phyloP scores from a whole-genome alignment of 2,888 invertebrate genomes.

The Conops quadrifasciatus region DNA sequence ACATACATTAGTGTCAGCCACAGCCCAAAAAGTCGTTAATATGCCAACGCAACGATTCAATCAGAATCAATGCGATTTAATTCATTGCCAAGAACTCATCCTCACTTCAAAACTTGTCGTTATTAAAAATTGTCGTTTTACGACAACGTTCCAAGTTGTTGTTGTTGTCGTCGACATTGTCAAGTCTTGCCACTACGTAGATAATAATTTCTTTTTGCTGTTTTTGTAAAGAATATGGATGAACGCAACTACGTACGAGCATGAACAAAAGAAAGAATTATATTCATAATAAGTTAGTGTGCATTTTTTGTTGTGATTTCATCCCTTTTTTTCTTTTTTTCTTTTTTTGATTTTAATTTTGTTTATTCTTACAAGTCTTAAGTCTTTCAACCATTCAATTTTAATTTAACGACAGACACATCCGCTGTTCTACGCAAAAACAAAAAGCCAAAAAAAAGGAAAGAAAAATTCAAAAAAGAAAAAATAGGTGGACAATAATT shows the following conservation, averaged over 20 bases:
- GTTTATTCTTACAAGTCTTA: neutral
- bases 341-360: neutral
- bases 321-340: no score
- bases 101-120: conserved; percentile 36
- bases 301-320: no score
- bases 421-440: conserved; percentile 20
- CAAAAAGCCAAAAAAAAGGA: neutral
- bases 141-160: neutral
- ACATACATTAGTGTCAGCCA: conserved; percentile 20
- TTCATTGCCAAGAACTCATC: conserved; percentile 13
- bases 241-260: no score
- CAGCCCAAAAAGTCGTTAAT: conserved; percentile 18
- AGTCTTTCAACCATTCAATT: conserved; percentile 1
- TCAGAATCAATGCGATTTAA: conserved; percentile 25
- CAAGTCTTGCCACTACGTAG: conserved; percentile 44
- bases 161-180: conserved; percentile 19
- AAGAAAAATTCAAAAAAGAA: neutral
- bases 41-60: conserved; percentile 27
- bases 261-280: no score
- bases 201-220: no score
- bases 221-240: no score
- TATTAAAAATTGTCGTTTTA: conserved; percentile 16
- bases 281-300: no score
- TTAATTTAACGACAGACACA: conserved; percentile 28
- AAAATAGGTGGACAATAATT: conserved; percentile 13